These are phyloP conservation scores for Malachius bipustulatus DNA, from an alignment of 2,888 invertebrate species.

Conservation along the genomic window DNA sequence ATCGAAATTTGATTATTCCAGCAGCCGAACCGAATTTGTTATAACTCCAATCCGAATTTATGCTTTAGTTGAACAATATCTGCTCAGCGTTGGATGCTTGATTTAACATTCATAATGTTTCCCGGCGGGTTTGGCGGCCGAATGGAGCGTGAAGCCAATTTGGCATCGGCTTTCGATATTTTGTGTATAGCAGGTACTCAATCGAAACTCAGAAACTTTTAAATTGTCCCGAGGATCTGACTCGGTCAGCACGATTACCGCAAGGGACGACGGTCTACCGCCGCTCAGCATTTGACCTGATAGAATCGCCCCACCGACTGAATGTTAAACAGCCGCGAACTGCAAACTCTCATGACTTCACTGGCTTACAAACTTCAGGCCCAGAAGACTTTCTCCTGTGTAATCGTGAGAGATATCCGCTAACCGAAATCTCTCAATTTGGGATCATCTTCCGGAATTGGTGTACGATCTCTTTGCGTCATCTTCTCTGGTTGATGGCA, in stretches of 20 bases:
- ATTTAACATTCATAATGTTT: conserved; percentile 2
- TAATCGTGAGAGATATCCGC: too few relatives aligned
- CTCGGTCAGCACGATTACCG: conserved; percentile 1
- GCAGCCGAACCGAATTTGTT: neutral
- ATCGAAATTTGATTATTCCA: conserved; percentile 3
- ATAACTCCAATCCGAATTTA: neutral
- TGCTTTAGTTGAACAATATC: conserved; percentile 2
- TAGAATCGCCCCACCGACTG: conserved; percentile 2
- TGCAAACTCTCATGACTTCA: too few relatives aligned
- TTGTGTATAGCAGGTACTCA: conserved; percentile 3
- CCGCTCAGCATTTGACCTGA: conserved; percentile 1
- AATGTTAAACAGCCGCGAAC: neutral
- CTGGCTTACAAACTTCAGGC: too few relatives aligned
- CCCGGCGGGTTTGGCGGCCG: neutral
- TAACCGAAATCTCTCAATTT: too few relatives aligned
- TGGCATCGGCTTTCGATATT: conserved; percentile 1
- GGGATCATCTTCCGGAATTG: too few relatives aligned
- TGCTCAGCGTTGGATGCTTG: neutral
- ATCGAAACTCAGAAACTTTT: conserved; percentile 2
- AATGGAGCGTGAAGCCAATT: conserved; percentile 2
- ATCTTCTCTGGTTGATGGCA: too few relatives aligned
- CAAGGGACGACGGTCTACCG: conserved; percentile 3
- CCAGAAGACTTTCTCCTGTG: too few relatives aligned
- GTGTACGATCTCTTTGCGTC: too few relatives aligned
- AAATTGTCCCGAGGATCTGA: conserved; percentile 2